Evolutionary conservation across 2,113 vertebrate species (phyloP), one percentile per base, ranked within the genome.

Genomic region (Proteles cristata): DNA sequence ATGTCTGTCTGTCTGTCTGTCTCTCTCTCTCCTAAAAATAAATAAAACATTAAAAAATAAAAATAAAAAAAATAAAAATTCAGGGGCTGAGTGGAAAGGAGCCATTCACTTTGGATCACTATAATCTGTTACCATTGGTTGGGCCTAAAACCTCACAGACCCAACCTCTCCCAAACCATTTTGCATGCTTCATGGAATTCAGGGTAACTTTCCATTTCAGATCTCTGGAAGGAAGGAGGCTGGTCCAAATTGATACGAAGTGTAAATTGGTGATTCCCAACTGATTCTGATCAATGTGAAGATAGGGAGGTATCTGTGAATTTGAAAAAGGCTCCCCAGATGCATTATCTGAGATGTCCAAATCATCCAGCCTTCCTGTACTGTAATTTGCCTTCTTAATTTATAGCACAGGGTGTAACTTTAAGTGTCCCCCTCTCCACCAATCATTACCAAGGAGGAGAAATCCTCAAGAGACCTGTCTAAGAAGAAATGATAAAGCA

Each of bases 181-280:
- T 71, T 73, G 93, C 33, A 28, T n/a, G 28, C n/a, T 94, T 95
- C 89, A 86, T 91, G 31, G 31, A 85, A 96, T 88, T 97, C 94
- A 90, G 50, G 50, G 33, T 90, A 71, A 83, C 58, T 33, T 31
- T 17, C 79, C 69, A 85, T 93, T 97, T 96, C 87, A 91, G 45
- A 63, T 91, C 71, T 79, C 77, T 82, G 11, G 76, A 94, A 89
- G 61, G 12, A 1, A 50, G 5, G 69, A 80, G 14, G 1, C 28
- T 96, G 9, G 35, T 88, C 53, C 19, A 96, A 88, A 94, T 19
- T 50, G 53, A 90, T 68, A 69, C 19, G 73, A 83, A 74, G 79
- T 93, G 94, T 93, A 81, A 97, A 95, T n/a, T 45, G 35, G 33
- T 71, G 7, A 80, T 74, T 91, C 26, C 19, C 45, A 95, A 53